phyloP scores from a whole-genome alignment of 1,140 invertebrate genomes.

The Bactericera cockerelli region DNA sequence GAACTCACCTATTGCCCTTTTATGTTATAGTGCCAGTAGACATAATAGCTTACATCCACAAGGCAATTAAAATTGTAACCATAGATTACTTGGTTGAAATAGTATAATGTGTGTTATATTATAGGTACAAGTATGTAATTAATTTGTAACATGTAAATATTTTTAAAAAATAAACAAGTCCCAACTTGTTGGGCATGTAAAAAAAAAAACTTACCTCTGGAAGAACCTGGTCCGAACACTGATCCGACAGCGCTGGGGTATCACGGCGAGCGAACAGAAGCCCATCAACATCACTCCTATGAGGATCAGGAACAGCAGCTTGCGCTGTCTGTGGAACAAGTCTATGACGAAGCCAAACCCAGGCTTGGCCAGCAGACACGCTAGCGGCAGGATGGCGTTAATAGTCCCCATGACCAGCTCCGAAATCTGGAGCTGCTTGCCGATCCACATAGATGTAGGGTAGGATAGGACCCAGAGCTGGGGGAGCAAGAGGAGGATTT shows the following conservation, averaged over 20 bases:
- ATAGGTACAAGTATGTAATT: too few relatives aligned
- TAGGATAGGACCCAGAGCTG: slow-evolving; percentile 62
- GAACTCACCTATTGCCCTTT: too few relatives aligned
- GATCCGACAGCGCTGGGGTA: slow-evolving; percentile 32
- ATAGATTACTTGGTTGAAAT: too few relatives aligned
- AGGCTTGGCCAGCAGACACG: slow-evolving; percentile 56
- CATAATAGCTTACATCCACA: too few relatives aligned
- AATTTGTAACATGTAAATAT: too few relatives aligned
- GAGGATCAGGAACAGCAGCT: slow-evolving; percentile 48
- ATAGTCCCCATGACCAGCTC: slow-evolving; percentile 52
- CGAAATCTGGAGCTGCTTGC: slow-evolving; percentile 55
- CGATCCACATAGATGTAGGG: slow-evolving; percentile 58
- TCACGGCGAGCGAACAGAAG: slow-evolving; percentile 44
- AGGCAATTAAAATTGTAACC: too few relatives aligned
- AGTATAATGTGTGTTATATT: too few relatives aligned
- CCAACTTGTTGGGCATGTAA: too few relatives aligned
- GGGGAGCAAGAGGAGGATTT: slow-evolving; percentile 23
- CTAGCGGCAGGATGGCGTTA: slow-evolving; percentile 46
- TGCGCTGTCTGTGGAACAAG: slow-evolving; percentile 40
- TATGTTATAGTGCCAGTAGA: too few relatives aligned
- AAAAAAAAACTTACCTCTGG: too few relatives aligned
- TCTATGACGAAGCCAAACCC: slow-evolving; percentile 53
- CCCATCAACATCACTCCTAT: slow-evolving; percentile 42
- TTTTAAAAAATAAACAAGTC: too few relatives aligned
- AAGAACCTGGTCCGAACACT: too few relatives aligned